Evolutionary conservation across 2,113 vertebrate genomes (phyloP), one percentile per base, ranked within the genome.

Genomic region (Daphoenositta chrysoptera): DNA sequence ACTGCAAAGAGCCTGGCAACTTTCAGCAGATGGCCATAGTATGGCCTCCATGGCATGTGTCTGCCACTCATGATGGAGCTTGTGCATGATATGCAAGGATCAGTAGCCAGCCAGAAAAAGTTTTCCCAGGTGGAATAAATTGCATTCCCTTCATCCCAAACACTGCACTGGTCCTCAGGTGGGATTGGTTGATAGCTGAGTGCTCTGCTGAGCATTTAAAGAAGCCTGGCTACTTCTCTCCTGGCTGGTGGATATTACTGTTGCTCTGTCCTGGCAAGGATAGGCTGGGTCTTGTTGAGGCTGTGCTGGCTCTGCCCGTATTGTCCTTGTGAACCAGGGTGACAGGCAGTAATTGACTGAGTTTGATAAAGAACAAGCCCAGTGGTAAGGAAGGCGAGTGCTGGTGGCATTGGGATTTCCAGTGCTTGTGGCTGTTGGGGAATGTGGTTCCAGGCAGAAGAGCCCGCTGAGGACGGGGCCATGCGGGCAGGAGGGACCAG

Each of bases 41-140:
- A 7, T 15, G 4, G 61, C 30, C 45, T 75, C 15, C 28, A 13
- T 3, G 21, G 30, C n/a, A 37, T 1, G 1, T 7, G 6, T 50
- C n/a, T 77, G 23, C 21, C 69, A 33, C 35, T 75, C 10, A 2
- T 24, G 37, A 31, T 42, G 19, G 26, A 79, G 37, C 22, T 33
- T 28, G 19, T 48, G 15, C 8, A 33, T 28, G 21, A 61, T 26
- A 4, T 15, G 16, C 20, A 80, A 28, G 11, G 28, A 90, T 31
- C 53, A 68, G 28, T 44, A 61, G 64, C 14, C 33, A 42, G 20
- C 12, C 28, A 33, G 53, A 54, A 51, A 17, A 83, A 26, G 10
- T 27, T 90, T 93, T 92, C 58, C 42, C 71, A 80, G 6, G 33
- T 77, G 79, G 45, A 91, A 80, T 60, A 63, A 83, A 63, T 15